Base-by-base conservation (phyloP, 1,140 invertebrate species). In the Coptotermes formosanus region DNA sequence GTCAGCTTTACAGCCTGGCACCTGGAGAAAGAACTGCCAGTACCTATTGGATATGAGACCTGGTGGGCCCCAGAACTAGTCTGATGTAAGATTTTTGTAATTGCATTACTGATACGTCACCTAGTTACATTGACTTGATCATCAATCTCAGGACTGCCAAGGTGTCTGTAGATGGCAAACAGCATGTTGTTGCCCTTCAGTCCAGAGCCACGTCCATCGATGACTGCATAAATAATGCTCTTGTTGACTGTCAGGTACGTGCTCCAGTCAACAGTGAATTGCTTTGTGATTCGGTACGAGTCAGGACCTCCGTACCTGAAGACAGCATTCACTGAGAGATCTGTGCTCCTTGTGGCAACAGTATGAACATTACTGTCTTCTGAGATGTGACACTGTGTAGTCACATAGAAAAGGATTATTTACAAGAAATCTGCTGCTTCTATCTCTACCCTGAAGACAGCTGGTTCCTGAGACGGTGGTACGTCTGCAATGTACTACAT, bases 261-360 rank as follows among this genome's bases (percentile, higher is more conserved):
- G 48, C 92, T 91, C 92, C 93, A 95, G 44, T 92, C 92, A 25
- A 93, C 89, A 38, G 88, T 87, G 86, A 91, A 93, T 25, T 90
- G 89, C 45, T 94, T 92, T 16, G 91, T 92, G 9, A 95, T 93
- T 82, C 91, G 91, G 87, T 93, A 93, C 25, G 92, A 92, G 45
- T 92, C 93, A 75, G 95, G 95, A 6, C 94, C 94, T 8, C 91
- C 94, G 89, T 95, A 95, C 19, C 94, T 95, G 89, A 45, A n/a
- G 19, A 84, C 25, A 52, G 19, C 64, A 32, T 21, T 82, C 21
- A 43, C 4, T 82, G 38, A 2, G 38, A 38, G 38, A 38, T 38
- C 38, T 38, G 38, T 2, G 38, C 3, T 69, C 21, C 21, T 3
- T 4, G 4, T n/a, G 64, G 64, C n/a, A n/a, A 69, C 4, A 69